Evolutionary conservation across 2,797 vertebrate species (phyloP), one percentile per base, ranked within the genome.

Genomic region (Schizopygopsis malacanthus): DNA sequence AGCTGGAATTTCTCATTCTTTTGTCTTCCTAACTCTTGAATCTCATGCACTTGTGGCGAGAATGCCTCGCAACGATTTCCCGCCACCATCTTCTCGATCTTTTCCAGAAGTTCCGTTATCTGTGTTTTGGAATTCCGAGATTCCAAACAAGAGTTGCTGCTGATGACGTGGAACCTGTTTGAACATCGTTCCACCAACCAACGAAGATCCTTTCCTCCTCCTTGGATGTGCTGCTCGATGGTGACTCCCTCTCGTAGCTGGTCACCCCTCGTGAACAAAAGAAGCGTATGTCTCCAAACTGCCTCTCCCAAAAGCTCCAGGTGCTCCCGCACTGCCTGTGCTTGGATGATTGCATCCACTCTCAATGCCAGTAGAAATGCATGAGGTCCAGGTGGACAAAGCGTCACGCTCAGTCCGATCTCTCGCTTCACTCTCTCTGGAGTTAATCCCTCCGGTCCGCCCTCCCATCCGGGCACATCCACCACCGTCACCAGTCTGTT

Each of bases 401-500:
- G 70, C 0, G 88, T 86, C 25, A 92, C 75, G 1, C 95, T 93
- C 0, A 79, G 69, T 45, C 77, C 81, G 0, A 95, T 92, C 90
- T 96, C 95, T 69, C 93, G 87, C 89, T 92, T 94, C 78, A 95
- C 91, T 86, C 94, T 90, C 81, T 95, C 94, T 0, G 93, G 90
- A 0, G 95, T 95, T 4, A 91, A 85, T 0, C 92, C 94, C 0
- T 90, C 92, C 3, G 89, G 90, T 0, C 92, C 92, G 0, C 88
- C 92, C 89, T 95, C 94, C 95, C 95, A 96, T 78, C 95, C 95
- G 0, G 95, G 95, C 0, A 92, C 92, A 91, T 95, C 95, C 90
- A 95, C 94, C 88, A 95, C 91, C 0, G 93, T 95, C 86, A 96
- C 91, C 86, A 92, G 87, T 73, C 93, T 85, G 86, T 77, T 86